These are phyloP conservation scores for Mayetiola destructor DNA, from an alignment of 2,888 invertebrate species.

Conservation along the genomic window DNA sequence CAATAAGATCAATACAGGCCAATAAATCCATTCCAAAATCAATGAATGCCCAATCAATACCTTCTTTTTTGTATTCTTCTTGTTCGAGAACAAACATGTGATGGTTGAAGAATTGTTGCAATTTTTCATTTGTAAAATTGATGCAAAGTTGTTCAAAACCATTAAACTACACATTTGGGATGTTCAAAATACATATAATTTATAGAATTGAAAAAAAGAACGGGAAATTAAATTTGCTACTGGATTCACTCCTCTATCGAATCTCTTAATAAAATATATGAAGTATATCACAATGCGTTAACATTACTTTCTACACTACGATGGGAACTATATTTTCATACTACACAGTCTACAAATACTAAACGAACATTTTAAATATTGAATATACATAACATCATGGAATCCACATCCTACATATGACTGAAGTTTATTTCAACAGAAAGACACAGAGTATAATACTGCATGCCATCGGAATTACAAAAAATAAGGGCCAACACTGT, in stretches of 20 bases:
- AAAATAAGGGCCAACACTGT: too few species aligned
- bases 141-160: slow-evolving; percentile 97
- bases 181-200: neutral
- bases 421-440: too few species aligned
- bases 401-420: too few species aligned
- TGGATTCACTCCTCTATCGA: too few species aligned
- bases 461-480: too few species aligned
- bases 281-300: too few species aligned
- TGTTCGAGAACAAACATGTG: slow-evolving; percentile 97
- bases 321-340: too few species aligned
- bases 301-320: neutral
- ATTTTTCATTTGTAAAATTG: slow-evolving; percentile 96
- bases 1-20: slow-evolving; percentile 89
- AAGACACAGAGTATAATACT: too few species aligned
- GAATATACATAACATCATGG: too few species aligned
- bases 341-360: too few species aligned
- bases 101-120: slow-evolving; percentile 97
- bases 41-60: slow-evolving; percentile 91
- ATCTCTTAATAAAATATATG: too few species aligned
- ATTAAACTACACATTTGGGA: slow-evolving; percentile 53
- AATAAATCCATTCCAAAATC: slow-evolving; percentile 95
- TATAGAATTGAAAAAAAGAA: neutral
- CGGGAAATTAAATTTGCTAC: neutral
- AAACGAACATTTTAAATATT: too few species aligned
- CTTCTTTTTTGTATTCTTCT: slow-evolving; percentile 90